Base-by-base conservation (phyloP, 2,113 vertebrate species). In the Dryoscopus gambensis region DNA sequence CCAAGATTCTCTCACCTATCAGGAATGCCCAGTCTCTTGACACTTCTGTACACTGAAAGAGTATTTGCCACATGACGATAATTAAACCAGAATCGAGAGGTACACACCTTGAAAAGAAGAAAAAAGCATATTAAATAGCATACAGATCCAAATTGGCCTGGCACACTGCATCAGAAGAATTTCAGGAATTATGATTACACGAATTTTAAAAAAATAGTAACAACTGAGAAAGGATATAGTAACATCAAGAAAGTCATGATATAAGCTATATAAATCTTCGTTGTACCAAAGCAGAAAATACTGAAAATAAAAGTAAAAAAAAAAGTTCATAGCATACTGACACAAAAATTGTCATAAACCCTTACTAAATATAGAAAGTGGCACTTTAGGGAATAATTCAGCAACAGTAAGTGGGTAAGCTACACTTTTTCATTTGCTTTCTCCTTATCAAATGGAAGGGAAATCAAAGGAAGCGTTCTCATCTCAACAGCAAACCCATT, bases 71-170 rank as follows among this genome's bases (percentile, higher is more conserved):
- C 99, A 91, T 99, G 99, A 21, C 99, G 98, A 85, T 99, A 99
- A 98, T 99, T 99, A 96, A 99, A 99, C 99, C 99, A 99, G 98
- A 99, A 99, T 74, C 99, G 98, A 62, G 99, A 99, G 2, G 99
- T 99, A 50, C 99, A 99, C 70, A 99, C 99, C 99, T 99, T 94
- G 65, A 87, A 83, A 91, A 73, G 21, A 16, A 15, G 53, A 89
- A 77, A 87, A 44, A 83, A 6, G 47, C 17, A 93, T 13, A 90
- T 90, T 94, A 84, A 79, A 44, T 5, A 94, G 68, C 30, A 10
- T n/a, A 84, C 89, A 86, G 63, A 74, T 14, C 39, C 53, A 92
- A 46, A 19, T 0, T 42, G 12, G 2, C 16, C 39, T 47, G 55
- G 30, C 24, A 74, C 9, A 12, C 17, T 75, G 22, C 25, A 94